phyloP scores from a whole-genome alignment of 2,797 vertebrate genomes.

The Rhynchotus rufescens region DNA sequence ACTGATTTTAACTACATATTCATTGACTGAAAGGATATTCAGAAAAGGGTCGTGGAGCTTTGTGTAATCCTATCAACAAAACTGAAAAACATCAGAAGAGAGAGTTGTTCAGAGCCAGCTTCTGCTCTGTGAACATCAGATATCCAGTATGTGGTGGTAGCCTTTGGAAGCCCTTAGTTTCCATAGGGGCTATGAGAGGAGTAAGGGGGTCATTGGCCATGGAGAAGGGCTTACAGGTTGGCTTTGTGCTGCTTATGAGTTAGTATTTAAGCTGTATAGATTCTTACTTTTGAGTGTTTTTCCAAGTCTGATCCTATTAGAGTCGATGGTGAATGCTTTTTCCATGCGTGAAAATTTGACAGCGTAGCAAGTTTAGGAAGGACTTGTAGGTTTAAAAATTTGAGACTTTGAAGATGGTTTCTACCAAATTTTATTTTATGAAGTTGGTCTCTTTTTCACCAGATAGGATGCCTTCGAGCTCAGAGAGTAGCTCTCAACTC shows the following conservation, averaged over 20 bases:
- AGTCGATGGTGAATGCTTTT: background rate
- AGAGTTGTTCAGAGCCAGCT: background rate
- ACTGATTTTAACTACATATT: background rate
- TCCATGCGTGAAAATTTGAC: background rate
- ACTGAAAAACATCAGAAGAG: background rate
- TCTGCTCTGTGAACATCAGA: background rate
- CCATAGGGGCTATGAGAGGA: background rate
- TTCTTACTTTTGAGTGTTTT: background rate
- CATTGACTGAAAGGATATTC: background rate
- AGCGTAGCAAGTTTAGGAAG: background rate
- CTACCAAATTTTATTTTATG: background rate
- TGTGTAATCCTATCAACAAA: background rate
- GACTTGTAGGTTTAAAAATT: background rate
- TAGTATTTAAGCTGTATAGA: background rate
- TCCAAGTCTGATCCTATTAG: background rate
- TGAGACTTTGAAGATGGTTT: background rate
- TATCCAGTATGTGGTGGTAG: background rate
- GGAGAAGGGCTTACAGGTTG: background rate
- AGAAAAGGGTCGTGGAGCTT: background rate
- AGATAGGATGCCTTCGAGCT: background rate
- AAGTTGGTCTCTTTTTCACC: background rate
- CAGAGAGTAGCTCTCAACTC: background rate
- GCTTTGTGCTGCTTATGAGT: background rate
- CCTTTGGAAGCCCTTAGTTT: background rate
- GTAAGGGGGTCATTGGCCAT: background rate